Conservation (phyloP, 2,797 vertebrate genomes). For the Emydoidea blandingii region DNA sequence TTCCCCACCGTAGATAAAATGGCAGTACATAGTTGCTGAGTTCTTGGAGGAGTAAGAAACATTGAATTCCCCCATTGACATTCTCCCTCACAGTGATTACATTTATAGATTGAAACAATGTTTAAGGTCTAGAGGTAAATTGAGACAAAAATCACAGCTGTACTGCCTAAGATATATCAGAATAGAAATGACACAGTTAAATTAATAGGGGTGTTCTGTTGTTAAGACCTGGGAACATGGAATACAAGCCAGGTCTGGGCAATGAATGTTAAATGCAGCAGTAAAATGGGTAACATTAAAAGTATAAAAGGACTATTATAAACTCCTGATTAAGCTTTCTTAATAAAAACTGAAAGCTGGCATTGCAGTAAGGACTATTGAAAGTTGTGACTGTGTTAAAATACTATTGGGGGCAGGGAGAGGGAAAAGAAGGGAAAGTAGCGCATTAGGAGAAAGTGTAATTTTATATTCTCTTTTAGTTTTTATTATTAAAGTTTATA, state of each 20-base stretch:
- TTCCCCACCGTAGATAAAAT: background rate
- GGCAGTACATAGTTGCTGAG: background rate
- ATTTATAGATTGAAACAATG: conserved; percentile 8
- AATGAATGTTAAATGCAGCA: conserved; percentile 72
- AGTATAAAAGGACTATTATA: conserved; percentile 76
- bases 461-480: conserved; percentile 39
- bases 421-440: conserved; percentile 56
- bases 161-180: conserved; percentile 50
- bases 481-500: conserved; percentile 38
- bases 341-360: conserved; percentile 67
- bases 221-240: conserved; percentile 51
- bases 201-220: conserved; percentile 53
- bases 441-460: conserved; percentile 35
- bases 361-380: conserved; percentile 55
- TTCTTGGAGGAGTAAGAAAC: background rate
- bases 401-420: conserved; percentile 16
- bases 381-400: conserved; percentile 63
- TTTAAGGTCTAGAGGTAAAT: conserved; percentile 52
- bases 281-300: conserved; percentile 69
- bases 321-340: conserved; percentile 68
- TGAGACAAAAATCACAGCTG: conserved; percentile 64
- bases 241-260: conserved; percentile 68
- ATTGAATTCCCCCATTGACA: background rate
- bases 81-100: background rate
- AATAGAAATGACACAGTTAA: conserved; percentile 51